Evolutionary conservation across 2,888 invertebrate species (phyloP).

Genomic region (Lasioglossum lativentre): DNA sequence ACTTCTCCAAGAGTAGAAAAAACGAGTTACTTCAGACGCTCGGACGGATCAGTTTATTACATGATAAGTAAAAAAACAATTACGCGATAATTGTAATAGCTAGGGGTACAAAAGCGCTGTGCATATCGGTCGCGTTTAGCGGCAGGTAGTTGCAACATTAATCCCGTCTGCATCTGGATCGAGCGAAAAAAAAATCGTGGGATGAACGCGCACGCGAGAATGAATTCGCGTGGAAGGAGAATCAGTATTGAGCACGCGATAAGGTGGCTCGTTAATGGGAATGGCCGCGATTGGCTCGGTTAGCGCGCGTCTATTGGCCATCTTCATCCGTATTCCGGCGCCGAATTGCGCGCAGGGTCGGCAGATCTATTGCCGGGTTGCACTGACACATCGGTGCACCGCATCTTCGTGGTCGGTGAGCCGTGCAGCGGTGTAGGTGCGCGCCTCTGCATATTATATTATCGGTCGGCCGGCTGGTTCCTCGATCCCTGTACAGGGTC

Average conservation of each 20-base stretch:
- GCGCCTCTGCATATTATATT: constrained; percentile 65
- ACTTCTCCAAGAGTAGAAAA: too few relatives aligned
- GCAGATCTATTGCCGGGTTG: constrained; percentile 64
- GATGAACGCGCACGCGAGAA: neutral
- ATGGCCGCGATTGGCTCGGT: constrained; percentile 27
- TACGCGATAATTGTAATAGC: too few relatives aligned
- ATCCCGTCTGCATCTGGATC: neutral
- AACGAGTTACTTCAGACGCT: too few relatives aligned
- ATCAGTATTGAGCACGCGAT: neutral
- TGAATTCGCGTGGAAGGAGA: neutral
- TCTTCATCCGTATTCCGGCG: constrained; percentile 70
- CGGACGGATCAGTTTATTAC: too few relatives aligned
- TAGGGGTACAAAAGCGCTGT: too few relatives aligned
- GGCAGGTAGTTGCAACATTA: neutral
- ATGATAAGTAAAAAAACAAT: too few relatives aligned
- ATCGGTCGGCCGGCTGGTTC: constrained; percentile 42
- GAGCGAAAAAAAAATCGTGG: neutral
- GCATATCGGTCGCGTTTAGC: too few relatives aligned
- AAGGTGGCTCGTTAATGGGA: constrained; percentile 4
- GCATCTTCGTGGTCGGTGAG: constrained; percentile 53
- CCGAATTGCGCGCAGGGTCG: constrained; percentile 50
- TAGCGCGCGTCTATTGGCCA: constrained; percentile 31
- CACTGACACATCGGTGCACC: constrained; percentile 61
- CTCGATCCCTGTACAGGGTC: constrained; percentile 10
- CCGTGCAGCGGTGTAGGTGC: constrained; percentile 40